These are phyloP conservation scores for Chymomyza caudatula DNA, from an alignment of 2,888 invertebrate species.

Conservation along the genomic window DNA sequence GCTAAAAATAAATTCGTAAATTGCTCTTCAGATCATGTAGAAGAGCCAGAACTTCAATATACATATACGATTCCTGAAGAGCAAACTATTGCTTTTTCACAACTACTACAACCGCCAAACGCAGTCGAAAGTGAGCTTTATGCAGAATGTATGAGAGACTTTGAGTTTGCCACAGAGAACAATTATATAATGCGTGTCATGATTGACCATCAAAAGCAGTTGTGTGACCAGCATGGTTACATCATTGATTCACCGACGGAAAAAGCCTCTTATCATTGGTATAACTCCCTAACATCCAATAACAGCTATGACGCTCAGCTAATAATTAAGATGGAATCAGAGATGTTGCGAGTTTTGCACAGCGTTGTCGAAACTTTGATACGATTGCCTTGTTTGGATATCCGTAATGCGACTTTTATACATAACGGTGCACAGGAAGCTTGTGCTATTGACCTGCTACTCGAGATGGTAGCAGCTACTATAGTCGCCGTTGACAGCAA, in stretches of 20 bases:
- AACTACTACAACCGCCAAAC: neutral
- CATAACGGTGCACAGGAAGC: conserved; percentile 47
- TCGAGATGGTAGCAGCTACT: conserved; percentile 58
- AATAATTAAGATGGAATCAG: neutral
- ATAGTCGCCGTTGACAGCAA: conserved; percentile 49
- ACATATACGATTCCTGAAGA: neutral
- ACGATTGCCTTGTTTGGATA: conserved; percentile 42
- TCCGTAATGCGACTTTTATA: conserved; percentile 41
- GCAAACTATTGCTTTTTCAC: neutral
- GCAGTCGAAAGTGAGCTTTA: conserved; percentile 1
- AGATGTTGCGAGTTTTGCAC: conserved; percentile 41
- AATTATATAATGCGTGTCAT: conserved; percentile 34
- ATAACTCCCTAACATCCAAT: conserved; percentile 36
- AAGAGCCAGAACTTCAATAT: neutral
- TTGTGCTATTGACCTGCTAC: conserved; percentile 43
- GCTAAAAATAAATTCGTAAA: neutral
- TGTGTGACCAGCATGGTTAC: neutral
- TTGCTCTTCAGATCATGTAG: neutral
- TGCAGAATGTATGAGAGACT: conserved; percentile 8
- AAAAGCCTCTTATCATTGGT: neutral
- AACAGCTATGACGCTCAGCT: conserved; percentile 34
- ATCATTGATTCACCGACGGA: neutral
- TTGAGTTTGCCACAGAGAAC: conserved; percentile 31
- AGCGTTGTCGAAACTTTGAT: conserved; percentile 53
- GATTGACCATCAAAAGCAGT: conserved; percentile 40